Percentiles rank a stretch among this genome's conserved stretches.
These are phyloP conservation scores for Rhyacichthys aspro DNA, from an alignment of 2,797 vertebrate genomes.

Conservation along the genomic window DNA sequence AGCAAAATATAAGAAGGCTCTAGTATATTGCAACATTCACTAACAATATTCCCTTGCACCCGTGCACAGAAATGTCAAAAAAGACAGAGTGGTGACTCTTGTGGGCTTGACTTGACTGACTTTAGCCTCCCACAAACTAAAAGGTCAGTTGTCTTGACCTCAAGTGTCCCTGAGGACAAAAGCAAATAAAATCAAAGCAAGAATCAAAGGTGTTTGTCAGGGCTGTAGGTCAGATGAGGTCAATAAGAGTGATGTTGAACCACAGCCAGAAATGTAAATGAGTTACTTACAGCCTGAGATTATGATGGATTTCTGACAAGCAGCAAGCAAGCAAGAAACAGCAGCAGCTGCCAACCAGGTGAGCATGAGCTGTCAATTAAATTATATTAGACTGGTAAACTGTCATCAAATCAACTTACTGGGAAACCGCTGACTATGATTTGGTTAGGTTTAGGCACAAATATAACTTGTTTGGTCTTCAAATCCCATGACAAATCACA, in stretches of 20 bases:
- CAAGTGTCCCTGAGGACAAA: constrained; percentile 6
- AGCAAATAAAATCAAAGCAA: constrained; percentile 7
- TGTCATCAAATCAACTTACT: too few species aligned
- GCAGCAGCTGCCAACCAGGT: not conserved
- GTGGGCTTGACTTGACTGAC: constrained; percentile 24
- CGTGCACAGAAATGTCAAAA: constrained; percentile 15
- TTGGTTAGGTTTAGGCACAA: too few species aligned
- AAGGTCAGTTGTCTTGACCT: constrained; percentile 26
- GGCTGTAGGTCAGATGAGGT: constrained; percentile 27
- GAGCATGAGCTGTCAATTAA: constrained; percentile 7
- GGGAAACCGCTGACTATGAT: too few species aligned
- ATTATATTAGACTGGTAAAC: not conserved
- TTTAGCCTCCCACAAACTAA: constrained; percentile 30
- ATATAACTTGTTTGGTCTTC: too few species aligned
- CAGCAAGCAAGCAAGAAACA: not conserved
- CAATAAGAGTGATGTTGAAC: constrained; percentile 16
- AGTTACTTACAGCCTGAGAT: not conserved
- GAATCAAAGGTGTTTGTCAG: constrained; percentile 17
- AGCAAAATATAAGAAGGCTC: not conserved
- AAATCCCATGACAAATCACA: too few species aligned
- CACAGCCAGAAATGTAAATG: constrained; percentile 26
- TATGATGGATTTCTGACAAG: constrained; percentile 11
- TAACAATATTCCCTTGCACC: not conserved
- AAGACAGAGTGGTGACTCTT: constrained; percentile 25
- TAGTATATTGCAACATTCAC: not conserved